Base-by-base conservation (phyloP, 2,888 invertebrate genomes). In the Galeruca laticollis region DNA sequence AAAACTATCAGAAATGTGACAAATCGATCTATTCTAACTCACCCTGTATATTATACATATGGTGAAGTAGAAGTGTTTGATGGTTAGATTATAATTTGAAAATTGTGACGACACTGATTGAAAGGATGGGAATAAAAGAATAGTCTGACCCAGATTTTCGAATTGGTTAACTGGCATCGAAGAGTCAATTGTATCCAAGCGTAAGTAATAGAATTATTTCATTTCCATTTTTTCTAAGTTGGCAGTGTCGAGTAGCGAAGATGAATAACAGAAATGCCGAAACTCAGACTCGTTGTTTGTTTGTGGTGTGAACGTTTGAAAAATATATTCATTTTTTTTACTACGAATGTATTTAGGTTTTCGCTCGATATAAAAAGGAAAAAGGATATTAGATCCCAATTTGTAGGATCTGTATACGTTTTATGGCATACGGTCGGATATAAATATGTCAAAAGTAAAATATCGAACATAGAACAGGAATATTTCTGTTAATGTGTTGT, bases 201-300 rank as follows among this genome's bases (percentile, higher is more conserved):
- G 62, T 60, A 59, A 62, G 62, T 68, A 68, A 68, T 63, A 26
- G 68, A 59, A 59, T 68, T 63, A 59, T 68, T 68, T 21, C 57
- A 63, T n/a, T n/a, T n/a, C n/a, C n/a, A n/a, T n/a, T n/a, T n/a
- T n/a, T n/a, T n/a, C n/a, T n/a, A n/a, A n/a, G 54, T 8, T 59
- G 43, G 59, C 47, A 35, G 49, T 26, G 65, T 65, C 65, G 49
- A 65, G 57, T 49, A 65, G 57, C 57, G 49, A 49, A 33, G 33
- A 65, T 37, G 6, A 47, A 65, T 57, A 49, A 57, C 57, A 56
- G 31, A 56, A 64, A n/a, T n/a, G n/a, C n/a, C n/a, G n/a, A n/a
- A n/a, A n/a, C 51, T 18, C 35, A 61, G 49, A 33, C 18, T 61
- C 20, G 49, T n/a, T n/a, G n/a, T n/a, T 61, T 61, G 49, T 47